phyloP scores from a whole-genome alignment of 2,888 invertebrate species.

The Drosophila ezoana region DNA sequence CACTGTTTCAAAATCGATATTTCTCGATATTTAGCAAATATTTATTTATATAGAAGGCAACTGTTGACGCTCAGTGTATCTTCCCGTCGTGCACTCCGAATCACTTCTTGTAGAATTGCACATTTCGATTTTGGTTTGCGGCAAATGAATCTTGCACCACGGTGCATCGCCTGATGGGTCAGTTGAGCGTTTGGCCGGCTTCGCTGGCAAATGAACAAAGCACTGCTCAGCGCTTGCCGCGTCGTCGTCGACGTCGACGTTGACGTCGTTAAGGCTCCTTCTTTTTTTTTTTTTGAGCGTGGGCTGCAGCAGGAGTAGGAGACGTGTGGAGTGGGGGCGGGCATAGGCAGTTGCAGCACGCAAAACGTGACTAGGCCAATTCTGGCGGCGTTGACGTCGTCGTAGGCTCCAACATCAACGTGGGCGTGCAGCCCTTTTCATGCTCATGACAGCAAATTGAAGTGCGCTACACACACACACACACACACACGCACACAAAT shows the following conservation, averaged over 20 bases:
- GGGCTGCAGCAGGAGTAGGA: too few species aligned
- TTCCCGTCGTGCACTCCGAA: too few species aligned
- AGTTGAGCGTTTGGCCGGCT: constrained; percentile 21
- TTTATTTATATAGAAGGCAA: too few species aligned
- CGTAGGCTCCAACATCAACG: constrained; percentile 17
- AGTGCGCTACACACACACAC: constrained; percentile 30
- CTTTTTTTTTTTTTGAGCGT: too few species aligned
- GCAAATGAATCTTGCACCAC: background rate
- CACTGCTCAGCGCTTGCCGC: background rate
- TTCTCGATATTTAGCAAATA: too few species aligned
- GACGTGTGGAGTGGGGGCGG: background rate
- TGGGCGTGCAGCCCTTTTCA: constrained; percentile 44
- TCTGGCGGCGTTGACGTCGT: constrained; percentile 37
- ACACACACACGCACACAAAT: constrained; percentile 6
- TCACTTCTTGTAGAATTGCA: too few species aligned
- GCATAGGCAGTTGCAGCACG: constrained; percentile 1
- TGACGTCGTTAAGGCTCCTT: background rate
- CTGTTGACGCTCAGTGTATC: too few species aligned
- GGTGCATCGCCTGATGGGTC: constrained; percentile 22
- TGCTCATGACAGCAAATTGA: constrained; percentile 65
- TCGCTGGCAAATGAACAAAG: constrained; percentile 44
- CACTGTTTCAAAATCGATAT: too few species aligned
- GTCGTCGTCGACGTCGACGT: background rate
- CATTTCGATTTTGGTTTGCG: background rate
- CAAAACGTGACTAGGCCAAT: constrained; percentile 69